phyloP scores from a whole-genome alignment of 2,888 invertebrate genomes.

The Brachypalpus laphriformis region DNA sequence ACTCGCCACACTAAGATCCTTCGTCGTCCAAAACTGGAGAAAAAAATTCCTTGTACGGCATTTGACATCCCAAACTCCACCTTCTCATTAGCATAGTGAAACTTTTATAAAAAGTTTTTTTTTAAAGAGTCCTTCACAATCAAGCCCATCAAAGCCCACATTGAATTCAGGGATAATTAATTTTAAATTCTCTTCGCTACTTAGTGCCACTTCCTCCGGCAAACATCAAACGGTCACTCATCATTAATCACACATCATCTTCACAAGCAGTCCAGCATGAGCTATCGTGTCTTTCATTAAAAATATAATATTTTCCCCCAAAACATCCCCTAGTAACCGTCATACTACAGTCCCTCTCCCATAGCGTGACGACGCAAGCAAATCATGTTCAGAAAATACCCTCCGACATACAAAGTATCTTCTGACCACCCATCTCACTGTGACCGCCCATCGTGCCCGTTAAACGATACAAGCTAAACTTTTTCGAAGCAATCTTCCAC shows the following conservation, averaged over 20 bases:
- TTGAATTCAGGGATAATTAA: conserved; percentile 27
- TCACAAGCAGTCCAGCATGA: background rate
- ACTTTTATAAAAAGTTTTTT: background rate
- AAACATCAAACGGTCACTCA: conserved; percentile 56
- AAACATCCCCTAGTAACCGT: background rate
- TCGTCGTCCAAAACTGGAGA: background rate
- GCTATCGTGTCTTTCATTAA: conserved; percentile 19
- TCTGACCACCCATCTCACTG: conserved; percentile 1
- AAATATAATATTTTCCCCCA: conserved; percentile 19
- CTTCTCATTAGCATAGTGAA: background rate
- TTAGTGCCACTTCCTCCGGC: background rate
- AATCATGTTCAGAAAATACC: conserved; percentile 39
- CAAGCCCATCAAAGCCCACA: background rate
- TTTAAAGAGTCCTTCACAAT: background rate
- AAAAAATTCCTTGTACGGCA: background rate
- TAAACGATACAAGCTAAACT: conserved; percentile 50
- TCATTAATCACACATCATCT: conserved; percentile 68
- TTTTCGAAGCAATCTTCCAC: conserved; percentile 37
- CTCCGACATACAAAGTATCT: conserved; percentile 1
- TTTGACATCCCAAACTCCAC: background rate
- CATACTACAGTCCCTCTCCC: background rate
- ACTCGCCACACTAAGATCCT: background rate
- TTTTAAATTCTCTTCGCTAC: conserved; percentile 23
- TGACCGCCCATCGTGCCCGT: background rate
- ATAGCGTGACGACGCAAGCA: conserved; percentile 68